These are phyloP conservation scores for Pseudochromis fuscus DNA, from an alignment of 2,797 vertebrate species.

Conservation along the genomic window DNA sequence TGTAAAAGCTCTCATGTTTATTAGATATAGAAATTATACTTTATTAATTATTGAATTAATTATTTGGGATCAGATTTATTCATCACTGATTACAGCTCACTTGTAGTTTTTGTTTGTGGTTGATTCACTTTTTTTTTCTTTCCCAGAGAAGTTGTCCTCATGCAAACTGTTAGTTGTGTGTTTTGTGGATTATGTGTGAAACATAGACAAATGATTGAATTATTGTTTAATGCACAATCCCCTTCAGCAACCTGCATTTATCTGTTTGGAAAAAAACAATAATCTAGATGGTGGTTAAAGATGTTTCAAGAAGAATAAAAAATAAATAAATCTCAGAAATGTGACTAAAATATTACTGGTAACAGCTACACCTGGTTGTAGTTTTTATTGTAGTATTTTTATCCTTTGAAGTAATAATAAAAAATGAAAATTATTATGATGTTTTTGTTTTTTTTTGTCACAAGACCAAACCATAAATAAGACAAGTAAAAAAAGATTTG, in stretches of 20 bases:
- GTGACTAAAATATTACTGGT: too few species aligned
- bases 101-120: conserved; percentile 1
- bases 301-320: too few species aligned
- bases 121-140: conserved; percentile 20
- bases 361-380: too few species aligned
- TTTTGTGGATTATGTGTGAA: conserved; percentile 15
- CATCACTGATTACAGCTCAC: conserved; percentile 19
- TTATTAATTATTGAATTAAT: too few species aligned
- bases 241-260: neutral
- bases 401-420: too few species aligned
- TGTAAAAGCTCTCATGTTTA: conserved; percentile 45
- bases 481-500: neutral
- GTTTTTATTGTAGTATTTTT: too few species aligned
- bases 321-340: neutral
- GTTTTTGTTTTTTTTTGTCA: too few species aligned
- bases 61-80: conserved; percentile 34
- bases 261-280: too few species aligned
- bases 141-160: conserved; percentile 7
- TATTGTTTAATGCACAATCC: neutral
- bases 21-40: conserved; percentile 21
- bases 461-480: too few species aligned
- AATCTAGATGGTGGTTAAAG: too few species aligned
- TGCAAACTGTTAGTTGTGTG: conserved; percentile 15
- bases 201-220: neutral
- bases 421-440: too few species aligned